phyloP scores from a whole-genome alignment of 2,113 vertebrate species.

The Ptilorrhoa leucosticta region DNA sequence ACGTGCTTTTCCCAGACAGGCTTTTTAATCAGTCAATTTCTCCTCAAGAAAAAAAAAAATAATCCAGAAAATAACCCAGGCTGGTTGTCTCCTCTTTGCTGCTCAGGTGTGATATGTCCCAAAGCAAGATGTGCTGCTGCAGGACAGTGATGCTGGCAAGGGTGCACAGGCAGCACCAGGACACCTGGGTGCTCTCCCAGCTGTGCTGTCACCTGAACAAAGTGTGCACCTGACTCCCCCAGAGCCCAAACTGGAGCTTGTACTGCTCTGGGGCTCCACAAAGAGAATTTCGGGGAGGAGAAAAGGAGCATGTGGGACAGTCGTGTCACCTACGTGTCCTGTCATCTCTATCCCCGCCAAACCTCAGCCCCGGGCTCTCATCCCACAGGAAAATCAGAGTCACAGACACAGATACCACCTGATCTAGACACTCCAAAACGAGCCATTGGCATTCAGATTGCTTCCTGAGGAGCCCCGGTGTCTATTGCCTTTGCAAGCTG shows the following conservation, averaged over 20 bases:
- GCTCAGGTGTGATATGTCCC: not conserved
- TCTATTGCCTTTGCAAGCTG: not conserved
- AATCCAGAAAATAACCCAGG: not conserved
- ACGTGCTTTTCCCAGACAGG: not conserved
- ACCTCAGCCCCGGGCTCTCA: not conserved
- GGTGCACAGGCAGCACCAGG: not conserved
- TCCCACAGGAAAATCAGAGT: not conserved
- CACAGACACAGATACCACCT: not conserved
- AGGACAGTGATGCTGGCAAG: not conserved
- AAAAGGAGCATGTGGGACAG: accelerated
- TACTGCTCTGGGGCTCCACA: accelerated
- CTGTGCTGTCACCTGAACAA: not conserved
- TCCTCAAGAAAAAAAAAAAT: not conserved
- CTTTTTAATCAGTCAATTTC: not conserved
- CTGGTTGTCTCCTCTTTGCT: not conserved
- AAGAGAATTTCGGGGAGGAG: not conserved
- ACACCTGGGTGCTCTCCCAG: not conserved
- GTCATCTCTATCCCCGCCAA: not conserved
- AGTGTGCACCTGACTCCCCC: accelerated
- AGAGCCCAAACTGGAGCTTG: not conserved
- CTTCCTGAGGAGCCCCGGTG: not conserved
- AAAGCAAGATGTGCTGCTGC: not conserved
- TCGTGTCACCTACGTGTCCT: not conserved
- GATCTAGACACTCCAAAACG: not conserved
- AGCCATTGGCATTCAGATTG: not conserved